These are phyloP conservation scores for Heteropelma amictum DNA, from an alignment of 2,888 invertebrate species.

Conservation along the genomic window DNA sequence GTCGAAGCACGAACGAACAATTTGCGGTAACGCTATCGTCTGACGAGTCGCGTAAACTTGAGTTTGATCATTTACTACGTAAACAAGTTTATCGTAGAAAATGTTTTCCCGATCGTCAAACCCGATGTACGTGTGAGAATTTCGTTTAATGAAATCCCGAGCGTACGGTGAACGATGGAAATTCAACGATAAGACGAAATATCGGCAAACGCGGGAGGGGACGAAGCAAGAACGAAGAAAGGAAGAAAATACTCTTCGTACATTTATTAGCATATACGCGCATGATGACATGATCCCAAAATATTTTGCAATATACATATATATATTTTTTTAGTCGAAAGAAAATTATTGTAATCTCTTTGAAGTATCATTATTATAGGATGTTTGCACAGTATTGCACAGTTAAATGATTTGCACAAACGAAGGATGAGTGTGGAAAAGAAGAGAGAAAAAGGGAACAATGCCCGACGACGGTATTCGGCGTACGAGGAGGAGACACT, in stretches of 20 bases:
- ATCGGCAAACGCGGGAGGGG: constrained; percentile 16
- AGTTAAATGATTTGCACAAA: constrained; percentile 56
- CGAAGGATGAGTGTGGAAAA: no score
- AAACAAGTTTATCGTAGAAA: constrained; percentile 15
- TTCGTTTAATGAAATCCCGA: background rate
- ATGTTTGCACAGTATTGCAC: constrained; percentile 57
- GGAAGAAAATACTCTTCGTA: constrained; percentile 62
- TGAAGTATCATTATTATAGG: constrained; percentile 61
- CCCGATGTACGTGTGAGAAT: background rate
- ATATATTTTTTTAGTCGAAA: constrained; percentile 65
- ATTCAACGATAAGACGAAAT: constrained; percentile 8
- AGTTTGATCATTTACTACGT: no score
- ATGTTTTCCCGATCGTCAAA: constrained; percentile 13
- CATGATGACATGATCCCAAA: constrained; percentile 62
- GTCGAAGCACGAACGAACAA: constrained; percentile 9
- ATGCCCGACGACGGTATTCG: constrained; percentile 44
- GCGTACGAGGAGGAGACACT: constrained; percentile 44
- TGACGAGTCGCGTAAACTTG: background rate
- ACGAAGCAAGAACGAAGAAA: constrained; percentile 36
- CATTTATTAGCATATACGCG: constrained; percentile 58
- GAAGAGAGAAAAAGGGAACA: background rate
- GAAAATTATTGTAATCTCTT: constrained; percentile 59
- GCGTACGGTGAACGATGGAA: constrained; percentile 16
- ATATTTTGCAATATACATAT: constrained; percentile 67
- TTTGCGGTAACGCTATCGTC: constrained; percentile 7